Evolutionary conservation across 2,113 vertebrate species (phyloP).

Genomic region (Lepisosteus osseus): DNA sequence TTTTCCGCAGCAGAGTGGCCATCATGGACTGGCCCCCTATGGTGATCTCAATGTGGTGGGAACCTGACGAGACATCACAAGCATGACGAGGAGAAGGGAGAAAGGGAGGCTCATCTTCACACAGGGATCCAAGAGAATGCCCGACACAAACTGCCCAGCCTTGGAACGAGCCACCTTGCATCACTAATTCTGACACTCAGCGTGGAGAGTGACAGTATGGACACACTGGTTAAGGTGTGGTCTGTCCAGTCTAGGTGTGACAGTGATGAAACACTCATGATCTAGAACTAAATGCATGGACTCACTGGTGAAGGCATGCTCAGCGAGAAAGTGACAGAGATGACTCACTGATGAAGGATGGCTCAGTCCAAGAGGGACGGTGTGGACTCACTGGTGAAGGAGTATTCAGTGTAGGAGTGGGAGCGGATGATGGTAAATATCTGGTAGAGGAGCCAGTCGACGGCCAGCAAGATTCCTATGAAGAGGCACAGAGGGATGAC

Average conservation of each 20-base stretch:
- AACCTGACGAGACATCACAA: conserved; percentile 54
- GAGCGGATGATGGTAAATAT: conserved; percentile 70
- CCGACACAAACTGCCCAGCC: too few relatives aligned
- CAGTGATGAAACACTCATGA: too few relatives aligned
- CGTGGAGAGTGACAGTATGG: too few relatives aligned
- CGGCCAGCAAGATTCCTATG: conserved; percentile 50
- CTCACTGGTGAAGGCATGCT: conserved; percentile 70
- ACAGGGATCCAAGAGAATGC: too few relatives aligned
- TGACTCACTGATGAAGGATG: too few relatives aligned
- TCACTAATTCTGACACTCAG: too few relatives aligned
- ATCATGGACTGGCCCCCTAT: conserved; percentile 78
- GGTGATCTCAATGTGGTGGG: conserved; percentile 70
- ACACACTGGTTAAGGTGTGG: too few relatives aligned
- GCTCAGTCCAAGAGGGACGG: too few relatives aligned
- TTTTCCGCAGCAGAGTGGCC: conserved; percentile 70
- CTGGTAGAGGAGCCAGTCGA: conserved; percentile 68
- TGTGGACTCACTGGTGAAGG: conserved; percentile 68
- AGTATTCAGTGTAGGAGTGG: conserved; percentile 72
- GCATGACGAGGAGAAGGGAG: not conserved
- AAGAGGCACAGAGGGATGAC: conserved; percentile 58
- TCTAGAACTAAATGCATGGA: too few relatives aligned
- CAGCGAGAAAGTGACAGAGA: conserved; percentile 60
- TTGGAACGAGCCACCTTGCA: too few relatives aligned
- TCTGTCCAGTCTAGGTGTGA: too few relatives aligned
- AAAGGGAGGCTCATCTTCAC: too few relatives aligned